A percentile compares a stretch with the other conserved stretches of the same genome.
Conservation (phyloP, 1,140 invertebrate genomes). For the Solenopsis invicta region DNA sequence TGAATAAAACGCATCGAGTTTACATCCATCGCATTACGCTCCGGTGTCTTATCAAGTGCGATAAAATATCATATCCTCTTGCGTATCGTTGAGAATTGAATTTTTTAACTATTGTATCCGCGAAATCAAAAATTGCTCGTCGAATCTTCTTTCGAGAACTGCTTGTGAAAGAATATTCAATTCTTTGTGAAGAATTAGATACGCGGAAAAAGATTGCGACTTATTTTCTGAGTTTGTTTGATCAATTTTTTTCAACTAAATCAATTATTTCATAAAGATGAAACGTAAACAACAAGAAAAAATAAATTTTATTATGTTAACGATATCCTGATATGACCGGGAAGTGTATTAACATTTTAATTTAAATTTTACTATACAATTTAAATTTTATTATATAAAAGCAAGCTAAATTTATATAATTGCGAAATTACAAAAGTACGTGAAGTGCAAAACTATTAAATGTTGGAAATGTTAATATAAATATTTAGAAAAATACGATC, state of each 20-base stretch:
- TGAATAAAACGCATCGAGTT: conserved; percentile 22
- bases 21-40: conserved; percentile 25
- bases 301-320: not conserved
- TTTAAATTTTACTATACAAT: too few relatives aligned
- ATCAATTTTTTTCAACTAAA: conserved; percentile 2
- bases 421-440: not conserved
- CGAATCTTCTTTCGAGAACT: not conserved
- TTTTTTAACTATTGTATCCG: not conserved
- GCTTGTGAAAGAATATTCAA: not conserved
- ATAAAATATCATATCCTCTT: not conserved
- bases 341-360: too few relatives aligned
- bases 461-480: not conserved
- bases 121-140: not conserved
- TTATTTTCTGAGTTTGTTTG: not conserved
- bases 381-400: too few relatives aligned
- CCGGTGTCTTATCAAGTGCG: not conserved
- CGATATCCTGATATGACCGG: too few relatives aligned
- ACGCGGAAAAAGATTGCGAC: not conserved
- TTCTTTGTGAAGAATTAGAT: not conserved
- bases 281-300: not conserved
- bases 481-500: not conserved
- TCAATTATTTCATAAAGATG: not conserved
- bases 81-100: not conserved
- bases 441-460: not conserved
- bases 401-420: not conserved